Evolutionary conservation across 1,140 invertebrate genomes (phyloP).

Genomic region (Drosophila nikananu): DNA sequence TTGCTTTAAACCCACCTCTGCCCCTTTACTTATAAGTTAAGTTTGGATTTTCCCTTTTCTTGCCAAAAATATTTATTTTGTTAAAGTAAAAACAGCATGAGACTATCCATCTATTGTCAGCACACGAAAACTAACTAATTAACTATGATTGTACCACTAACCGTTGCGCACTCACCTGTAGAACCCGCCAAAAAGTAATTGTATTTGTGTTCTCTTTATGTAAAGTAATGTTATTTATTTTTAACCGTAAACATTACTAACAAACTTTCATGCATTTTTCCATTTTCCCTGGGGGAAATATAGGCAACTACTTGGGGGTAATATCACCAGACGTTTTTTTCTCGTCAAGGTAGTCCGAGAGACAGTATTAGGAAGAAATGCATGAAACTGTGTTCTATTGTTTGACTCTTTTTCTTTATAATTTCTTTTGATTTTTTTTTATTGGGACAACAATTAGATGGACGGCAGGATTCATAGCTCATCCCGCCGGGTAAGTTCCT

Average conservation of each 20-base stretch:
- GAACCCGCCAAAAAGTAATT: not conserved
- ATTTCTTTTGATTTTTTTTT: conserved; percentile 85
- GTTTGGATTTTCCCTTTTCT: not conserved
- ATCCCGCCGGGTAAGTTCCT: conserved; percentile 85
- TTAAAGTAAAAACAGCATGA: conserved; percentile 6
- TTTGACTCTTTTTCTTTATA: conserved; percentile 81
- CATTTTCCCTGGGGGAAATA: not conserved
- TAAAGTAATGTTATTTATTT: not conserved
- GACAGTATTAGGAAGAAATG: conserved; percentile 61
- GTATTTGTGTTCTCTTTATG: not conserved
- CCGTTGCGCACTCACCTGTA: not conserved
- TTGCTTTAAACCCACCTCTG: not conserved
- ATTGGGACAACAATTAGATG: conserved; percentile 85
- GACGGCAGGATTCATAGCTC: conserved; percentile 85
- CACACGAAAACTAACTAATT: not conserved
- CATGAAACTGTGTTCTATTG: conserved; percentile 80
- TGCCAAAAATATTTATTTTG: conserved; percentile 1
- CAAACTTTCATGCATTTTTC: conserved; percentile 4
- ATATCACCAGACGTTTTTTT: not conserved
- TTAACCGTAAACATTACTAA: conserved; percentile 2
- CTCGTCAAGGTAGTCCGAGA: not conserved
- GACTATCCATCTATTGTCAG: conserved; percentile 2
- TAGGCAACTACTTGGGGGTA: not conserved
- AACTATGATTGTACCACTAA: not conserved
- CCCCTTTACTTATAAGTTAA: not conserved